These are phyloP conservation scores for Trypoxylon attenuatum DNA, from an alignment of 2,888 invertebrate species.

Conservation along the genomic window DNA sequence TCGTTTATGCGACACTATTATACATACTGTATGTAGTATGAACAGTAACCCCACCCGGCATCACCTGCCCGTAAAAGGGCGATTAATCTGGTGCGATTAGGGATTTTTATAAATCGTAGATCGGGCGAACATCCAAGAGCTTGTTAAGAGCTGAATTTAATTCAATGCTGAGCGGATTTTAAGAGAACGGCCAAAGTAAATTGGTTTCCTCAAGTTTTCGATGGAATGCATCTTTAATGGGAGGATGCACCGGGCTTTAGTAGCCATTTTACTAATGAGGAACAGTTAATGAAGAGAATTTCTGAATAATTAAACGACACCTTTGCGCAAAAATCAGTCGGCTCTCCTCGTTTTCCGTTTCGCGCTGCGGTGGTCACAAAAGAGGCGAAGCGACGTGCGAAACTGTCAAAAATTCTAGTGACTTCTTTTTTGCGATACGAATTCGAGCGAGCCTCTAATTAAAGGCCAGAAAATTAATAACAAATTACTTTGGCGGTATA, in stretches of 20 bases:
- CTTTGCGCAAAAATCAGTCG: constrained; percentile 31
- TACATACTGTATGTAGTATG: neutral
- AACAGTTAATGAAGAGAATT: constrained; percentile 45
- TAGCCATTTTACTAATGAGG: constrained; percentile 48
- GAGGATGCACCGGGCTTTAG: constrained; percentile 27
- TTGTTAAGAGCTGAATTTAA: constrained; percentile 27
- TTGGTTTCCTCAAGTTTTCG: constrained; percentile 49
- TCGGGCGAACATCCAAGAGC: neutral
- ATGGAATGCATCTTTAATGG: constrained; percentile 47
- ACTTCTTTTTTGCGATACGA: neutral
- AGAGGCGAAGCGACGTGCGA: neutral
- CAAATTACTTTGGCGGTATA: constrained; percentile 25
- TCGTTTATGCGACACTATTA: neutral
- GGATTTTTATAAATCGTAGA: neutral
- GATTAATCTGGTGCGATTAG: neutral
- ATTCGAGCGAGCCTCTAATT: constrained; percentile 31
- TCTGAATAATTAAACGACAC: constrained; percentile 44
- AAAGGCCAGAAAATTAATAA: constrained; percentile 29
- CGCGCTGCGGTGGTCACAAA: neutral
- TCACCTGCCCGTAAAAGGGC: neutral
- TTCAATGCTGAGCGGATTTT: constrained; percentile 12
- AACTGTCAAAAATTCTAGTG: neutral
- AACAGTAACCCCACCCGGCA: too few species aligned
- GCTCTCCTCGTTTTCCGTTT: neutral
- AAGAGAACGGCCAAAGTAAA: constrained; percentile 37